Conservation (phyloP, 2,113 vertebrate species). For the Chloebia gouldiae region DNA sequence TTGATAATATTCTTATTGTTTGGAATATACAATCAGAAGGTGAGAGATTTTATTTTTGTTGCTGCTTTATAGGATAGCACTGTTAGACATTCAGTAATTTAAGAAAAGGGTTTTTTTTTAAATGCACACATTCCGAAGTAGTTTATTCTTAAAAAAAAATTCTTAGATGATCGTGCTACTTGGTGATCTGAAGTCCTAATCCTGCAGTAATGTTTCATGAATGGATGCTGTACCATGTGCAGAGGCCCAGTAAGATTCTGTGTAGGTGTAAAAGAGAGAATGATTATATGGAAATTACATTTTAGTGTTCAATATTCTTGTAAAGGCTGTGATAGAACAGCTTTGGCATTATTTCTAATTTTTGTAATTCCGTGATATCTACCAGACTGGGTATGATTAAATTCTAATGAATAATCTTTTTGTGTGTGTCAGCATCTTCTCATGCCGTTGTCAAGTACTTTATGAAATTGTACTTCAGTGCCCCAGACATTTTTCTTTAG, state of each 20-base stretch:
- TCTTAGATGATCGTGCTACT: accelerated
- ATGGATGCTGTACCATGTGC: not conserved
- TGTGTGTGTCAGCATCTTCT: not conserved
- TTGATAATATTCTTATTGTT: conserved; percentile 84
- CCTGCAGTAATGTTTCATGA: not conserved
- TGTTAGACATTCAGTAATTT: not conserved
- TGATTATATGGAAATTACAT: not conserved
- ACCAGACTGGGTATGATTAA: not conserved
- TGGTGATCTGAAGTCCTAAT: not conserved
- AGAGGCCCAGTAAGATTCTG: not conserved
- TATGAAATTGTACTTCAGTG: not conserved
- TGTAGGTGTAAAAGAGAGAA: not conserved
- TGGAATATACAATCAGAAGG: conserved; percentile 90
- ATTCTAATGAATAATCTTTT: not conserved
- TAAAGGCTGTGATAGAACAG: not conserved
- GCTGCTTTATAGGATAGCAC: not conserved
- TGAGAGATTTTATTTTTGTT: conserved; percentile 38
- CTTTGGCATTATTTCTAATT: not conserved
- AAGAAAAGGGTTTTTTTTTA: accelerated
- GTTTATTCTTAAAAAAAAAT: not conserved
- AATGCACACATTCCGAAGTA: not conserved
- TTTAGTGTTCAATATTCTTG: not conserved
- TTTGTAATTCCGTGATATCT: not conserved
- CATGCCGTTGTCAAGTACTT: not conserved
- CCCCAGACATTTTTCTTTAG: not conserved